A percentile compares a stretch with the other conserved stretches of the same genome.
phyloP scores from a whole-genome alignment of 1,140 invertebrate species.

The Apis dorsata region DNA sequence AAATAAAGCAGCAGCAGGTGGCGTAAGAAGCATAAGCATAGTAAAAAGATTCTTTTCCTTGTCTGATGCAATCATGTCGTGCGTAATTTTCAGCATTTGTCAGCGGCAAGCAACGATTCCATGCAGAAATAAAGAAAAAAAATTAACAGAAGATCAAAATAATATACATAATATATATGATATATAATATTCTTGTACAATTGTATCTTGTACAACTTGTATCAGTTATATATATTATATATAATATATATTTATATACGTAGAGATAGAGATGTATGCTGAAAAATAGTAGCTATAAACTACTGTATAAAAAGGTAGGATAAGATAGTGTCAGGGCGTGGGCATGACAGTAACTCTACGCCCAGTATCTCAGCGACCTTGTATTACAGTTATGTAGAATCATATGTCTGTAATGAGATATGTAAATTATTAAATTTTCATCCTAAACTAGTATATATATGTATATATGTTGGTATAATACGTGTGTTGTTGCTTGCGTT shows the following conservation, averaged over 20 bases:
- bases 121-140: conserved; percentile 29
- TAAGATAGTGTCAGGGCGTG: conserved; percentile 76
- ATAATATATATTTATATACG: conserved; percentile 2
- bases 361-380: conserved; percentile 81
- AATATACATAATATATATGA: neutral
- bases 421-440: conserved; percentile 23
- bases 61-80: neutral
- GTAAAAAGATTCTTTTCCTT: neutral
- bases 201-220: too few species aligned
- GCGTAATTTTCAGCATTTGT: neutral
- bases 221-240: neutral
- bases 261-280: conserved; percentile 11
- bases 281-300: conserved; percentile 48
- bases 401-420: conserved; percentile 52
- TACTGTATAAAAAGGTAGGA: conserved; percentile 53
- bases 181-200: too few species aligned
- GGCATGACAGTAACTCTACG: conserved; percentile 76
- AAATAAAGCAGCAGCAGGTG: neutral
- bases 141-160: neutral
- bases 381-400: conserved; percentile 52
- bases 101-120: neutral
- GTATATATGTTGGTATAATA: conserved; percentile 6
- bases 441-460: neutral
- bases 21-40: neutral
- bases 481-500: conserved; percentile 16